Evolutionary conservation across 2,113 vertebrate species (phyloP), one percentile per base, ranked within the genome.

Genomic region (Ancistrus triradiatus): DNA sequence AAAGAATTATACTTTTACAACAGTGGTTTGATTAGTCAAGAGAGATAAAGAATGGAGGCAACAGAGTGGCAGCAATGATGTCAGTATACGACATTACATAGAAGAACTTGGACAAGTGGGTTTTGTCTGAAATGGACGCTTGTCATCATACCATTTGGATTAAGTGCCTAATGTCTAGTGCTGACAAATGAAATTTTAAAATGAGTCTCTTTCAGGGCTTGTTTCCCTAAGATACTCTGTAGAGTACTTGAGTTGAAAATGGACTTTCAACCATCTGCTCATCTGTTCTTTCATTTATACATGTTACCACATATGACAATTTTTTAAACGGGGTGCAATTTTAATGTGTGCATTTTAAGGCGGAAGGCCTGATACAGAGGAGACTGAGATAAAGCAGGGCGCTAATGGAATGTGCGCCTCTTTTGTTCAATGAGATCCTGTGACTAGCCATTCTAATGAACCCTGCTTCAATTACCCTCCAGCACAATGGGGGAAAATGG

Each of bases 1-100:
- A n/a, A n/a, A n/a, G n/a, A n/a, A n/a, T n/a, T n/a, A n/a, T n/a
- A n/a, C n/a, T n/a, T n/a, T n/a, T n/a, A n/a, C n/a, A n/a, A n/a
- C n/a, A n/a, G n/a, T n/a, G n/a, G n/a, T n/a, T n/a, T n/a, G n/a
- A n/a, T n/a, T n/a, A n/a, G n/a, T n/a, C n/a, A n/a, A n/a, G n/a
- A n/a, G n/a, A n/a, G n/a, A n/a, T n/a, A n/a, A n/a, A n/a, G n/a
- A n/a, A n/a, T n/a, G n/a, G n/a, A n/a, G n/a, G n/a, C n/a, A n/a
- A n/a, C n/a, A 69, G 72, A 70, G 70, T 79, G 79, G 66, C 68
- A 58, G 61, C 66, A 47, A 44, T 61, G 69, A 78, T 78, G 77
- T 65, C 65, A 80, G 58, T 79, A 80, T 80, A 75, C 78, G 59
- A 60, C 52, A 69, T 76, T 78, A 80, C 80, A 73, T 59, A 59